These are phyloP conservation scores for Corydoras maculifer DNA, from an alignment of 2,113 vertebrate species.

Conservation along the genomic window DNA sequence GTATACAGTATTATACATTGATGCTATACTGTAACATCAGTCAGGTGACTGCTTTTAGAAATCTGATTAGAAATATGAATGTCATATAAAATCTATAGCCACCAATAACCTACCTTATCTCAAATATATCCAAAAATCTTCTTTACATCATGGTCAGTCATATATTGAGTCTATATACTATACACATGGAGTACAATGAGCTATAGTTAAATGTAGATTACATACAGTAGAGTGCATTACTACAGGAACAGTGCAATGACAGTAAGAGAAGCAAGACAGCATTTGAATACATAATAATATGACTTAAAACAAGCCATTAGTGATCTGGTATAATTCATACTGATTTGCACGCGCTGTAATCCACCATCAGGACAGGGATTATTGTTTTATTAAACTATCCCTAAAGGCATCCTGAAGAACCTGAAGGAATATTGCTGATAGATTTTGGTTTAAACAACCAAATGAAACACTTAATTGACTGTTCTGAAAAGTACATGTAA, in stretches of 20 bases:
- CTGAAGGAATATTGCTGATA: too few species aligned
- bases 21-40: slow-evolving; percentile 8
- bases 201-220: slow-evolving; percentile 25
- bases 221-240: slow-evolving; percentile 25
- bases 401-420: too few species aligned
- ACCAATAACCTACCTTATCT: not conserved
- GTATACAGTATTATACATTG: slow-evolving; percentile 15
- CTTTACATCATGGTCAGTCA: slow-evolving; percentile 17
- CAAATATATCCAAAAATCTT: not conserved
- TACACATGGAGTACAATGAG: slow-evolving; percentile 21
- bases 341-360: too few species aligned
- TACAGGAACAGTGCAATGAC: slow-evolving; percentile 30
- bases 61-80: not conserved
- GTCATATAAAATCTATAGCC: slow-evolving; percentile 16
- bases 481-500: too few species aligned
- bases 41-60: too few species aligned
- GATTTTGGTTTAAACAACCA: too few species aligned
- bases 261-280: slow-evolving; percentile 10
- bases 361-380: too few species aligned
- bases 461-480: too few species aligned
- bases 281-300: not conserved
- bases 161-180: slow-evolving; percentile 2
- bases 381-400: too few species aligned
- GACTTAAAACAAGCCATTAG: too few species aligned
- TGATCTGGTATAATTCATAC: too few species aligned